Percentiles rank a stretch among this genome's conserved stretches.
Evolutionary conservation across 2,888 invertebrate species (phyloP).

Genomic region (Schizaphis graminum): DNA sequence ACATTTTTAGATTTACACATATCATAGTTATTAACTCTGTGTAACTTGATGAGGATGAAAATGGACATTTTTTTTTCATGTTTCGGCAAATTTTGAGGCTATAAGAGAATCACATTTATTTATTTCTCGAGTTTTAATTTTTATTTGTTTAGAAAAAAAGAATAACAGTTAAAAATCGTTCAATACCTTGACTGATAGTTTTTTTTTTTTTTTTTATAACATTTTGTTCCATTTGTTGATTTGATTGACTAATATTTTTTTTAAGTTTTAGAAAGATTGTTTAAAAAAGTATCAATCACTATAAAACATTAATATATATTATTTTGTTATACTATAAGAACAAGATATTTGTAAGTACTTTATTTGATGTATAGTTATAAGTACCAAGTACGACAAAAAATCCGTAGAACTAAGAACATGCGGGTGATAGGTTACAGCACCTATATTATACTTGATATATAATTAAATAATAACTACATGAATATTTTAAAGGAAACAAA

Average conservation of each 20-base stretch:
- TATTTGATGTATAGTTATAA: too few species aligned
- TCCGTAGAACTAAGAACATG: neutral
- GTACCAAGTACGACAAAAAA: neutral
- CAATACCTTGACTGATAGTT: neutral
- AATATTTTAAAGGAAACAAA: neutral
- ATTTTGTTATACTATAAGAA: too few species aligned
- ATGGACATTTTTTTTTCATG: neutral
- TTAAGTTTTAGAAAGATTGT: neutral
- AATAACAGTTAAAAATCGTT: neutral
- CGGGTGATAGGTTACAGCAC: neutral
- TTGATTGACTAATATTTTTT: neutral
- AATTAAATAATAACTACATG: neutral
- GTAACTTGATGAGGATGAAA: neutral
- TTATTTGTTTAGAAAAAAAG: neutral
- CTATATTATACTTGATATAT: neutral
- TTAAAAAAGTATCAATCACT: neutral
- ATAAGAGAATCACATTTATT: neutral
- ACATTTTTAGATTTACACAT: neutral
- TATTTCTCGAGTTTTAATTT: neutral
- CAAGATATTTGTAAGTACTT: too few species aligned
- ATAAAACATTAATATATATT: neutral
- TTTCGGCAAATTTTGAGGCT: neutral
- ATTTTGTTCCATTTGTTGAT: neutral
- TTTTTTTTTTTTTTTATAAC: neutral
- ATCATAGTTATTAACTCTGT: neutral